Conservation (phyloP, 2,113 vertebrate genomes). For the Perca schrenkii region DNA sequence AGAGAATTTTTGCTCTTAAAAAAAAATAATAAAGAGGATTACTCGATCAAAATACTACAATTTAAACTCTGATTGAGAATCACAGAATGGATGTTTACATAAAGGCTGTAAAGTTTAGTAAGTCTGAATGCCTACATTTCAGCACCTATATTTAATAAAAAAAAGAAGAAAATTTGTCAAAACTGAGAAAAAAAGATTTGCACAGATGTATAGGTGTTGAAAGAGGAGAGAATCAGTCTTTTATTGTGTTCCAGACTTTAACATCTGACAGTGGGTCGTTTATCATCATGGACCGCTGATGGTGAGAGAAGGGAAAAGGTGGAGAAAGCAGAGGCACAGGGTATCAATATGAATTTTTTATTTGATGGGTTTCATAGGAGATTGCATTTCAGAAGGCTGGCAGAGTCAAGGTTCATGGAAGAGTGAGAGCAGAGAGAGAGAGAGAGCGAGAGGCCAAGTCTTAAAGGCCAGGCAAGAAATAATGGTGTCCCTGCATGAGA, state of each 20-base stretch:
- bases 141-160: conserved; percentile 8
- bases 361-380: conserved; percentile 79
- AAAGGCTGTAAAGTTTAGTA: neutral
- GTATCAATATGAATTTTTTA: conserved; percentile 84
- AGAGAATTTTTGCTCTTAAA: neutral
- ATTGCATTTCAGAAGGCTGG: conserved; percentile 74
- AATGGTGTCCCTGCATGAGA: conserved; percentile 39
- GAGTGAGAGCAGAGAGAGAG: conserved; percentile 32
- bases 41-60: neutral
- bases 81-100: neutral
- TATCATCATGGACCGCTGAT: conserved; percentile 73
- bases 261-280: conserved; percentile 78
- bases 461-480: conserved; percentile 55
- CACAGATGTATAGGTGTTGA: conserved; percentile 35
- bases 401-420: conserved; percentile 67
- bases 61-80: neutral
- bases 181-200: neutral
- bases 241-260: conserved; percentile 78
- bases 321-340: conserved; percentile 60
- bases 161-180: conserved; percentile 3
- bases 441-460: conserved; percentile 38
- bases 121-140: neutral
- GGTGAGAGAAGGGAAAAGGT: conserved; percentile 61
- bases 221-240: conserved; percentile 55
- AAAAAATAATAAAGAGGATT: too few relatives aligned